Base-by-base conservation (phyloP, 64 coral and sea anemone species). In the Trachythela sp. region DNA sequence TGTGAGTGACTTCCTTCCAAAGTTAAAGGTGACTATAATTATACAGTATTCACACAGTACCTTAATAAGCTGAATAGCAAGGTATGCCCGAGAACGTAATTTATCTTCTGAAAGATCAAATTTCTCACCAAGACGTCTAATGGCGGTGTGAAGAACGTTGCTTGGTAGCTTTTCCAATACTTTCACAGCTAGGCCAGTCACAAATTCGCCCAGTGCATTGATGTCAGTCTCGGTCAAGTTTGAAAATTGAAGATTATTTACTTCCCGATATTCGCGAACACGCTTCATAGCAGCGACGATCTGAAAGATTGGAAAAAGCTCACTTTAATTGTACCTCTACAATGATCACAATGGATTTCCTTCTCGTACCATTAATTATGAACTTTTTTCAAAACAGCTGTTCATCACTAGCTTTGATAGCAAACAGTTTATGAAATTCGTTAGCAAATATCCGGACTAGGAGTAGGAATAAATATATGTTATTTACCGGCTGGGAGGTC, bases 151-250 rank as follows among this genome's bases (percentile, higher is more conserved):
- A 0, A 99, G 41, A 51, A 94, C 92, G 35, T 89, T 88, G n/a
- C 91, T 83, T 0, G 96, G 91, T 17, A 99, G 77, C 14, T 84
- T 42, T 35, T 94, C 91, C 11, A 99, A 84, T 39, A 95, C 96
- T 0, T 89, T 48, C 4, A 93, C 45, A 0, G 91, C 88, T 20
- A 99, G 84, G 0, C 96, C 96, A 91, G 88, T 91, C 4, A 99
- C 84, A 77, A 99, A 99, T 2, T 89, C 86, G 1, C 96, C 96
- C 34, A 99, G 84, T 0, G 93, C 92, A 89, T 99, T 93, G 35
- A 99, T 90, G 71, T 99, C 91, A 9, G 94, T 41, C 33, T 99
- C 96, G 9, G 96, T 95, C n/a, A 99, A 93, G 52, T 94, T 99
- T 2, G 91, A 88, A 10, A 93, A 92, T 30, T 87, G 88, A 31